Conservation (phyloP, 2,888 invertebrate species). For the Deroplatys truncata region DNA sequence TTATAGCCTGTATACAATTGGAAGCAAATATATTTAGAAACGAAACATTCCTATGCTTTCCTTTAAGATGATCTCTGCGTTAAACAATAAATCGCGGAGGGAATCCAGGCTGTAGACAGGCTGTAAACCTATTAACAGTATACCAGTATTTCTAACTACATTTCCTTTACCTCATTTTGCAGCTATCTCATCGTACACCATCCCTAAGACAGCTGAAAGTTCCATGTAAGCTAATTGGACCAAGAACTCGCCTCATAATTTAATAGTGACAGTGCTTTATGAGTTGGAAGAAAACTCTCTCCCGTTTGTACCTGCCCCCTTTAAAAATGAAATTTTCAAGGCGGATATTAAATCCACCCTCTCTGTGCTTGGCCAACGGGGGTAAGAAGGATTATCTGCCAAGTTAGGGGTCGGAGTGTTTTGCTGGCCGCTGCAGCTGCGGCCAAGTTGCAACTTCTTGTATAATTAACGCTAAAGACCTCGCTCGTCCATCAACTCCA, state of each 20-base stretch:
- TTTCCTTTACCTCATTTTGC: too few relatives aligned
- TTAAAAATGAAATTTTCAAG: background rate
- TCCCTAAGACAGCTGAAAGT: too few relatives aligned
- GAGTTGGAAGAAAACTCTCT: background rate
- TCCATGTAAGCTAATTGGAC: too few relatives aligned
- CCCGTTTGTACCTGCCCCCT: background rate
- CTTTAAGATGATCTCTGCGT: too few relatives aligned
- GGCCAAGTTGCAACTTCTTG: background rate
- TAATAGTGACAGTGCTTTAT: background rate
- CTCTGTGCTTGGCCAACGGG: background rate
- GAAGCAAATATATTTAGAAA: too few relatives aligned
- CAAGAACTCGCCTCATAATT: background rate
- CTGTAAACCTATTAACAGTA: too few relatives aligned
- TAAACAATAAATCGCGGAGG: too few relatives aligned
- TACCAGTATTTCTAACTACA: too few relatives aligned
- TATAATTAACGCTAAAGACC: background rate
- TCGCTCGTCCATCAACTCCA: background rate
- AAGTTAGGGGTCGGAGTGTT: background rate
- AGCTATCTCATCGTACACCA: too few relatives aligned
- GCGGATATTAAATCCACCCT: background rate
- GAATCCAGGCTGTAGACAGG: too few relatives aligned
- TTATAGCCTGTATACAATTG: too few relatives aligned
- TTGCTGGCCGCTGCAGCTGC: background rate
- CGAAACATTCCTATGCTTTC: too few relatives aligned
- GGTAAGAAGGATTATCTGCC: background rate